These are phyloP conservation scores for Cydia pomonella DNA, from an alignment of 1,140 invertebrate genomes.

Conservation along the genomic window DNA sequence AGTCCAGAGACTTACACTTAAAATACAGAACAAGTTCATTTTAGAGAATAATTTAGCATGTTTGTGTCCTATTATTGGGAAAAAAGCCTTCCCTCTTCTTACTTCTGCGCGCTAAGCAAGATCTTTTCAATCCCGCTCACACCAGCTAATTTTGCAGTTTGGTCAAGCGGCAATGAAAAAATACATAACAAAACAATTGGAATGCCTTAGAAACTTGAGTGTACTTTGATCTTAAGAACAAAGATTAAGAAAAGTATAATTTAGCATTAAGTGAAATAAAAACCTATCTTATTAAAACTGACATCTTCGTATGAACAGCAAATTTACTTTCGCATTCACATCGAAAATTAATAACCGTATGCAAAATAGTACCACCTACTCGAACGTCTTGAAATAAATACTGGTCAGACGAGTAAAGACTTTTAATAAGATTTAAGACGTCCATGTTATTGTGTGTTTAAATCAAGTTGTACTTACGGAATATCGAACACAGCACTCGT, in stretches of 20 bases:
- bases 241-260: too few species aligned
- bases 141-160: too few species aligned
- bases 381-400: slow-evolving; percentile 19
- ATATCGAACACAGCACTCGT: slow-evolving; percentile 4
- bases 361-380: slow-evolving; percentile 21
- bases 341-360: slow-evolving; percentile 8
- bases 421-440: slow-evolving; percentile 20
- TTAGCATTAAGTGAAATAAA: neutral
- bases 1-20: too few species aligned
- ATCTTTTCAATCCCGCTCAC: too few species aligned
- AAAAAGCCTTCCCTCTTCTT: too few species aligned
- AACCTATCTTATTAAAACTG: slow-evolving; percentile 1
- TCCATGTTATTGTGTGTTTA: slow-evolving; percentile 17
- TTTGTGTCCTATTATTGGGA: neutral
- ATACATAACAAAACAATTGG: neutral
- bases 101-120: too few species aligned
- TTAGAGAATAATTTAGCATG: too few species aligned
- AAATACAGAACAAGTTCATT: too few species aligned
- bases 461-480: slow-evolving; percentile 11
- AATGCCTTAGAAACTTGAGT: too few species aligned
- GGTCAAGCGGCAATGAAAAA: neutral
- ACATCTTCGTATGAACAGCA: slow-evolving; percentile 13
- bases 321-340: slow-evolving; percentile 7
- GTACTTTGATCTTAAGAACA: too few species aligned
- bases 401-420: slow-evolving; percentile 18